A percentile compares a stretch with the other conserved stretches of the same genome.
phyloP scores from a whole-genome alignment of 2,888 invertebrate species.

The Teleiodes luculella region DNA sequence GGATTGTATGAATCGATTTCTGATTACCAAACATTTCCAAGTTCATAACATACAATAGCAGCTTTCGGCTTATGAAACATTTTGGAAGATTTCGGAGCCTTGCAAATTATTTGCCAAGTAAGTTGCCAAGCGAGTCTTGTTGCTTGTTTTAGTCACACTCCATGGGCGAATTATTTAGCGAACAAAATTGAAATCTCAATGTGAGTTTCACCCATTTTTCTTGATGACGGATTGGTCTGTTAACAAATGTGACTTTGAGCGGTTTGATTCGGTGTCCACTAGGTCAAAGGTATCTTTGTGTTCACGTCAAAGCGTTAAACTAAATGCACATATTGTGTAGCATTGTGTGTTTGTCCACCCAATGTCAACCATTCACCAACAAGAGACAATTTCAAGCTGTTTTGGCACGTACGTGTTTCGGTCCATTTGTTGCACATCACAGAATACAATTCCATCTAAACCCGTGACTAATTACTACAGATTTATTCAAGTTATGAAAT shows the following conservation, averaged over 20 bases:
- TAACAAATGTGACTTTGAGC: slow-evolving; percentile 53
- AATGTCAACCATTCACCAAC: slow-evolving; percentile 29
- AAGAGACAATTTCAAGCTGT: slow-evolving; percentile 21
- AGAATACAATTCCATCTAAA: background rate
- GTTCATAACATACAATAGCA: background rate
- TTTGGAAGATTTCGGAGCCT: background rate
- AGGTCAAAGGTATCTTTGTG: slow-evolving; percentile 27
- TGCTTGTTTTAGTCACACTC: slow-evolving; percentile 14
- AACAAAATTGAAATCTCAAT: background rate
- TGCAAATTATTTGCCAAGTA: background rate
- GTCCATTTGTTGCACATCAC: slow-evolving; percentile 6
- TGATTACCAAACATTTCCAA: slow-evolving; percentile 29
- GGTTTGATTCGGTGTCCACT: slow-evolving; percentile 19
- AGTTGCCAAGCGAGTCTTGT: too few relatives aligned
- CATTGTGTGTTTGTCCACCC: slow-evolving; percentile 23
- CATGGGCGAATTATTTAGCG: background rate
- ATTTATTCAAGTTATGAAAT: background rate
- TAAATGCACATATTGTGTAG: slow-evolving; percentile 4
- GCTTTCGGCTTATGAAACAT: background rate
- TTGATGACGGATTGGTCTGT: slow-evolving; percentile 35
- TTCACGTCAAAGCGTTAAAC: slow-evolving; percentile 20
- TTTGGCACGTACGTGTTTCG: slow-evolving; percentile 16
- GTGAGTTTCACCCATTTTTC: background rate
- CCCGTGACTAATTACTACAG: background rate
- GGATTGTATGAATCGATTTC: slow-evolving; percentile 27